These are phyloP conservation scores for Prietella phreatophila DNA, from an alignment of 2,113 vertebrate species.

Conservation along the genomic window DNA sequence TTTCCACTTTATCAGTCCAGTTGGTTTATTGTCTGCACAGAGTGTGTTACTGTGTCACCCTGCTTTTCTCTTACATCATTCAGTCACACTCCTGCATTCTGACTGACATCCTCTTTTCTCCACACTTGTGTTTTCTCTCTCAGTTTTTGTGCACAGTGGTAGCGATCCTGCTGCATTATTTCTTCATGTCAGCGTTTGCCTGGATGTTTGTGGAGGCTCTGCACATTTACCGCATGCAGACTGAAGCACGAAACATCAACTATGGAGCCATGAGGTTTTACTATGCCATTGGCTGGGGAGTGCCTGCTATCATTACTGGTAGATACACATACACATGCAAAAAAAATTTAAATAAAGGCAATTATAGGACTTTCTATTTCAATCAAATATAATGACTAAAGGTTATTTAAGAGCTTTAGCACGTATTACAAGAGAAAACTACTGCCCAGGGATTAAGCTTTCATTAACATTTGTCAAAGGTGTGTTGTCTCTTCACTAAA, in stretches of 20 bases:
- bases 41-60: not conserved
- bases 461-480: not conserved
- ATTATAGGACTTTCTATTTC: not conserved
- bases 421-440: not conserved
- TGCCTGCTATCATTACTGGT: constrained; percentile 96
- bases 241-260: constrained; percentile 91
- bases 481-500: not conserved
- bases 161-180: constrained; percentile 95
- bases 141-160: constrained; percentile 95
- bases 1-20: not conserved
- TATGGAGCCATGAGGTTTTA: constrained; percentile 97
- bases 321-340: constrained; percentile 14
- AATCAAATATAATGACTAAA: not conserved
- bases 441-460: not conserved
- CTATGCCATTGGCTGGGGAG: constrained; percentile 95
- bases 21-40: not conserved
- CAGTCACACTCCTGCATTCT: not conserved
- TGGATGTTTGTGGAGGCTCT: constrained; percentile 96
- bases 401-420: not conserved
- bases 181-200: constrained; percentile 93
- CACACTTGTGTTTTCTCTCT: constrained; percentile 53
- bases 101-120: constrained; percentile 1
- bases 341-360: not conserved
- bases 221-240: constrained; percentile 97
- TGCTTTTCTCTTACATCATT: not conserved